Evolutionary conservation across 2,113 vertebrate genomes (phyloP).

Genomic region (Rousettus leschenaultii): DNA sequence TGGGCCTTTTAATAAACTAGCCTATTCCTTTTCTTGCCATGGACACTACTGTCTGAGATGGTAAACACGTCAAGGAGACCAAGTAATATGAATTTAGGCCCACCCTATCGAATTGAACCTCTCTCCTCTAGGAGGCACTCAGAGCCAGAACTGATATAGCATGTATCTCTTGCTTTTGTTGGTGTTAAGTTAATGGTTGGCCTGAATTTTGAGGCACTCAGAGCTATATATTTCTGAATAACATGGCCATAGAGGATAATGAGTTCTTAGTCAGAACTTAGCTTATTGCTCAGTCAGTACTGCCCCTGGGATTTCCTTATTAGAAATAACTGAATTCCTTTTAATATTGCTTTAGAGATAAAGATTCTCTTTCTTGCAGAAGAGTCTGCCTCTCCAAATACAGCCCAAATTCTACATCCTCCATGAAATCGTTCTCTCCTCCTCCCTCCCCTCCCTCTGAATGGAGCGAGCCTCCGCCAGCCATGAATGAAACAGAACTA

Average conservation of each 20-base stretch:
- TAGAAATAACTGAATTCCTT: not conserved
- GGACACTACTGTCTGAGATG: not conserved
- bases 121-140: not conserved
- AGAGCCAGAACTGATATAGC: not conserved
- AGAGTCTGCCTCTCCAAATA: not conserved
- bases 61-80: not conserved
- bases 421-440: not conserved
- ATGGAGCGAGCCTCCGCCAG: not conserved
- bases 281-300: not conserved
- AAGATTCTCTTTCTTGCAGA: not conserved
- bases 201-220: not conserved
- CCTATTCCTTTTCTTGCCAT: not conserved
- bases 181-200: not conserved
- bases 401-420: not conserved
- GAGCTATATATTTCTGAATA: not conserved
- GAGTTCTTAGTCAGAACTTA: not conserved
- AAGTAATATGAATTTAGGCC: not conserved
- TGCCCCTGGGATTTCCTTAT: not conserved
- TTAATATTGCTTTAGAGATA: not conserved
- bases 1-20: not conserved
- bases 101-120: not conserved
- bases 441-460: not conserved
- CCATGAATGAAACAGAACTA: not conserved
- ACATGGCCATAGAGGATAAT: not conserved
- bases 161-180: not conserved